These are phyloP conservation scores for Lypha dubia DNA, from an alignment of 2,888 invertebrate species.

Conservation along the genomic window DNA sequence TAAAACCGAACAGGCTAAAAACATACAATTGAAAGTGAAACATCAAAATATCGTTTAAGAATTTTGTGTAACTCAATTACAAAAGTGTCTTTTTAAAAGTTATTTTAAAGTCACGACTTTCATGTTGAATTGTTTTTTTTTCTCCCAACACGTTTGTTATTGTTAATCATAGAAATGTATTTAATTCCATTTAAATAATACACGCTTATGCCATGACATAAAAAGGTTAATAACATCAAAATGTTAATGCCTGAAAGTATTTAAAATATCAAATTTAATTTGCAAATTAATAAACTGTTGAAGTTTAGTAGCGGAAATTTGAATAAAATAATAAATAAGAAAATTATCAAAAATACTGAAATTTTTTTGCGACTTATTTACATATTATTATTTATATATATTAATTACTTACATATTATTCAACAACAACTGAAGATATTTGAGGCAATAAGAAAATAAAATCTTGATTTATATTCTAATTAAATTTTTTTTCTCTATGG, in stretches of 20 bases:
- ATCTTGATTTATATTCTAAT: too few species aligned
- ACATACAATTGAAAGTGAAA: background rate
- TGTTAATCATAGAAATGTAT: background rate
- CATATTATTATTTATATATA: too few species aligned
- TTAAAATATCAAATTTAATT: constrained; percentile 24
- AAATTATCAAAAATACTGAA: too few species aligned
- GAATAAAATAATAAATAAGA: background rate
- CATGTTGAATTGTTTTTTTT: background rate
- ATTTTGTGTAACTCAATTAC: background rate
- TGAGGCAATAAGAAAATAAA: too few species aligned
- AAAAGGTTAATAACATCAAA: constrained; percentile 37
- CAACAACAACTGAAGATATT: too few species aligned
- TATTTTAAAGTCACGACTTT: constrained; percentile 35
- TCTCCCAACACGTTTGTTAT: background rate
- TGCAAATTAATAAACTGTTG: background rate
- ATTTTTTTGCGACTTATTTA: too few species aligned
- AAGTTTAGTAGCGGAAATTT: background rate
- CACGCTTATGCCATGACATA: constrained; percentile 18
- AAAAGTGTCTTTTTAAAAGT: constrained; percentile 10
- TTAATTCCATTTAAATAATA: constrained; percentile 11
- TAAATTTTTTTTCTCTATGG: too few species aligned
- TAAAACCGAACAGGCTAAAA: background rate
- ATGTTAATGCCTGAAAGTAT: background rate
- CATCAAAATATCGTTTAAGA: background rate
- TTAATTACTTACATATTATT: too few species aligned